Evolutionary conservation across 2,797 vertebrate genomes (phyloP).

Genomic region (Parauchenoglanis punctatus): DNA sequence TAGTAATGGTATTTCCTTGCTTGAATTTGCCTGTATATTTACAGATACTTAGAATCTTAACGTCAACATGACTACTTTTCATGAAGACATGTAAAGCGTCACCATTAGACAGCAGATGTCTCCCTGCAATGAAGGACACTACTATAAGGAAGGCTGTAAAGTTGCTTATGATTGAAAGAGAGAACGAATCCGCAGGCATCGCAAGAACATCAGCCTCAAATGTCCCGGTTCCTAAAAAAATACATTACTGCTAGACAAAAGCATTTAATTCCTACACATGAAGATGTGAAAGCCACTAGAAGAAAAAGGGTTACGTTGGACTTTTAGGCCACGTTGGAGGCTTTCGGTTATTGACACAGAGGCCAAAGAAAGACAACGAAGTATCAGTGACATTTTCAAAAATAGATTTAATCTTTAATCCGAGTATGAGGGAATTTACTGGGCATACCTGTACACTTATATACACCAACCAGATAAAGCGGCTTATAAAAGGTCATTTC

Average conservation of each 20-base stretch:
- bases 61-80: neutral
- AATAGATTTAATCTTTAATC: neutral
- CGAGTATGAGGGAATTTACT: neutral
- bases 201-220: slow-evolving; percentile 47
- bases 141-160: slow-evolving; percentile 41
- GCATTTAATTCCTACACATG: slow-evolving; percentile 46
- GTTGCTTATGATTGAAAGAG: slow-evolving; percentile 31
- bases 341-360: neutral
- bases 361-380: neutral
- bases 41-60: neutral
- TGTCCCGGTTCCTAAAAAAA: slow-evolving; percentile 52
- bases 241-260: slow-evolving; percentile 45
- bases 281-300: slow-evolving; percentile 42
- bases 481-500: neutral
- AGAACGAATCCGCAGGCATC: slow-evolving; percentile 35
- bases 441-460: neutral
- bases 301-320: neutral
- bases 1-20: neutral
- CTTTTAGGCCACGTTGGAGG: slow-evolving; percentile 29
- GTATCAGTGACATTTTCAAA: neutral
- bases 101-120: slow-evolving; percentile 15
- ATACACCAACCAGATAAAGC: neutral
- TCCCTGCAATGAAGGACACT: slow-evolving; percentile 31
- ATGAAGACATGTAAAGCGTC: slow-evolving; percentile 34
- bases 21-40: neutral